Evolutionary conservation across 2,888 invertebrate species (phyloP).

Genomic region (Drosophila histrio): DNA sequence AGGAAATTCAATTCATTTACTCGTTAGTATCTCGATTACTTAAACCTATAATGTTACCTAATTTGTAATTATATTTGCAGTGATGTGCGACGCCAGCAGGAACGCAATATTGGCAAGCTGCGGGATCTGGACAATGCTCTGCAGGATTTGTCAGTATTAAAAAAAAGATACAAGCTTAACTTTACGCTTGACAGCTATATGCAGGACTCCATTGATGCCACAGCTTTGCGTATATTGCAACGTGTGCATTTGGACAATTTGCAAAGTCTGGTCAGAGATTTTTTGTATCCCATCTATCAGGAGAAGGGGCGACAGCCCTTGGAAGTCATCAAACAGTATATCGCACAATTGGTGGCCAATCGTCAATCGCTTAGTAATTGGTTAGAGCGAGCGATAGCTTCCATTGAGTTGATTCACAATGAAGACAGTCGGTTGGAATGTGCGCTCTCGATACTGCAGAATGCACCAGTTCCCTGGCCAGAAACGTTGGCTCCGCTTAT

Average conservation of each 20-base stretch:
- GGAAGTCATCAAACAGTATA: conserved; percentile 80
- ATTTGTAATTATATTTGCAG: conserved; percentile 43
- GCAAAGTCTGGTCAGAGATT: conserved; percentile 81
- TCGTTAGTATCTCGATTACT: conserved; percentile 65
- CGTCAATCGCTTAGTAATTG: conserved; percentile 80
- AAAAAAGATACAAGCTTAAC: conserved; percentile 81
- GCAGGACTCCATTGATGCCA: conserved; percentile 82
- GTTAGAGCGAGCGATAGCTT: conserved; percentile 81
- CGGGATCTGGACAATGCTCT: conserved; percentile 80
- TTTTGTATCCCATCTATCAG: conserved; percentile 83
- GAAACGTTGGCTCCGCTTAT: conserved; percentile 78
- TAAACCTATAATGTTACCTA: not conserved
- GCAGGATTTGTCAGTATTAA: conserved; percentile 81
- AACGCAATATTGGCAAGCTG: conserved; percentile 80
- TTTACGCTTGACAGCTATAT: conserved; percentile 83
- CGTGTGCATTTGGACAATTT: conserved; percentile 82
- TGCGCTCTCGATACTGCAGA: conserved; percentile 81
- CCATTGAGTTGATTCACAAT: conserved; percentile 82
- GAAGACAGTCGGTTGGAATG: conserved; percentile 83
- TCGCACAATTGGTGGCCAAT: conserved; percentile 79
- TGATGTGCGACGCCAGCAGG: conserved; percentile 82
- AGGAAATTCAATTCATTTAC: conserved; percentile 82
- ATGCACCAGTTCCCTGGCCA: conserved; percentile 84
- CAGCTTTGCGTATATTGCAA: conserved; percentile 82
- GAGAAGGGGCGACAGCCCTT: conserved; percentile 81